Base-by-base conservation (phyloP, 2,113 vertebrate species). In the Malurus melanocephalus region DNA sequence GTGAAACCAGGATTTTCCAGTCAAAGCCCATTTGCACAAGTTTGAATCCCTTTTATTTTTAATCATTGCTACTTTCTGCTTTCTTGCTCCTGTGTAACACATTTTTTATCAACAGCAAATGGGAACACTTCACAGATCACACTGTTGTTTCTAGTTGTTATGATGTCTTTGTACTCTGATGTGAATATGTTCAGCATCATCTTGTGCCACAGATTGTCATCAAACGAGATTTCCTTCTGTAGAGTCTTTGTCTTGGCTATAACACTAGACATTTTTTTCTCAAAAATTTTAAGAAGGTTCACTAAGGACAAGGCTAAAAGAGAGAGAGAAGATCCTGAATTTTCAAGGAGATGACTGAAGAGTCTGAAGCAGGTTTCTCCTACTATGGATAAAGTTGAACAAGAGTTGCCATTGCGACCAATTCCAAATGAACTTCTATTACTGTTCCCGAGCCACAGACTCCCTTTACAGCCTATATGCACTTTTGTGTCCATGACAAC, bases 71-170 rank as follows among this genome's bases (percentile, higher is more conserved):
- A 10, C 42, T 26, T 24, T 86, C 49, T 80, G 30, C 33, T 83
- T 91, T 61, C 51, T 66, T 3, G 2, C 16, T 78, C 18, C 16
- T 9, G 10, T 49, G 5, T 65, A 83, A 55, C 11, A 81, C 5
- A 32, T 30, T 73, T 90, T 74, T 72, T 46, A 68, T 46, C 51
- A 86, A 16, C 22, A 62, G 55, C 26, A 76, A 87, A 35, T 35
- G 38, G 12, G 56, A 92, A 45, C 28, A 17, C n/a, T 80, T 71
- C 3, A 4, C 64, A 81, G 65, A 83, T 49, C 72, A 53, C 3
- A 8, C 27, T 79, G 51, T 85, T 92, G 62, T 80, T 85, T 87
- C 60, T 91, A 83, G n/a, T 80, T 89, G 89, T 83, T 83, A 62
- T 74, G 7, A 80, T 40, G 43, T 57, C 68, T 90, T 91, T 42